Evolutionary conservation across 2,888 invertebrate species (phyloP).

Genomic region (Hypercompe scribonia): DNA sequence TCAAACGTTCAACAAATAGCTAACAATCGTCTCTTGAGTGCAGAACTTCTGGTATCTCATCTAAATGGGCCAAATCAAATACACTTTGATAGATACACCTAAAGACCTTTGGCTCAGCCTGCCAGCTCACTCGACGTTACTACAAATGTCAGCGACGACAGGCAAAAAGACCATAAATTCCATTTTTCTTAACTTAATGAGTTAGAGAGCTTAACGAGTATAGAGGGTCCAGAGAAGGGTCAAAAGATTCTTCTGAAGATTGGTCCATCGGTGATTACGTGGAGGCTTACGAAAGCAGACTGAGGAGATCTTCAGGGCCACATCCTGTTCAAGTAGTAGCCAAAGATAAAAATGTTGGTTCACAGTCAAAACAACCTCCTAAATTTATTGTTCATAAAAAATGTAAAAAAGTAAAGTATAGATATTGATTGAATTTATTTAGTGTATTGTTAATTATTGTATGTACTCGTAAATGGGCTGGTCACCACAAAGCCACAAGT

Average conservation of each 20-base stretch:
- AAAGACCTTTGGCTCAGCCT: slow-evolving; percentile 44
- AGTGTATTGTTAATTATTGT: no score
- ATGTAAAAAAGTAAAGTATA: no score
- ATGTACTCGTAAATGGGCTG: no score
- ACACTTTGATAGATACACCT: slow-evolving; percentile 59
- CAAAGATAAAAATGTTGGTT: no score
- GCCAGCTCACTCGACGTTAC: slow-evolving; percentile 35
- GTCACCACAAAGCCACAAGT: no score
- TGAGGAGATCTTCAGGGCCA: slow-evolving; percentile 23
- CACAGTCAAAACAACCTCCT: slow-evolving; percentile 43
- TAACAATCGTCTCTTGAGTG: slow-evolving; percentile 46
- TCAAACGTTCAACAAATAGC: slow-evolving; percentile 10
- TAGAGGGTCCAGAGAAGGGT: no score
- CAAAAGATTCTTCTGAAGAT: no score
- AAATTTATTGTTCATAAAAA: slow-evolving; percentile 45
- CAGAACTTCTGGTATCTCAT: slow-evolving; percentile 67
- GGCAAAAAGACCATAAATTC: no score
- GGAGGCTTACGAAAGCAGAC: slow-evolving; percentile 24
- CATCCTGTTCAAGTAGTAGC: slow-evolving; percentile 45
- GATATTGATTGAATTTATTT: no score
- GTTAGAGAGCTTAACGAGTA: no score
- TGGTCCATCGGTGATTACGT: slow-evolving; percentile 29
- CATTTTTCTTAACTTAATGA: no score
- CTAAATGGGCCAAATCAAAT: slow-evolving; percentile 69
- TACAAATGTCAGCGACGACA: slow-evolving; percentile 63